Conservation (phyloP, 64 coral and sea anemone species). For the Montipora foliosa region DNA sequence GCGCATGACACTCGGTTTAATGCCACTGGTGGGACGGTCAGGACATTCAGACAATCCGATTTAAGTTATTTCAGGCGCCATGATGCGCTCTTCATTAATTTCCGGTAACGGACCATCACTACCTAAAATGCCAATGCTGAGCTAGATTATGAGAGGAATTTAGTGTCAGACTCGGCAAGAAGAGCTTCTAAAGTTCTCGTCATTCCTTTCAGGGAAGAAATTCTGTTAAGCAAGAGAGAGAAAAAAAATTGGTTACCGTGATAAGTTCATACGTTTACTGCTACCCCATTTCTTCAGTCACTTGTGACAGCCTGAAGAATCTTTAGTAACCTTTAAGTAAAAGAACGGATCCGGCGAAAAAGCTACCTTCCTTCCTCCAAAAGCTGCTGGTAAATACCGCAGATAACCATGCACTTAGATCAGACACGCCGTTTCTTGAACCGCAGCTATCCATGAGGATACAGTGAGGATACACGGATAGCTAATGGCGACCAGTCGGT, state of each 20-base stretch:
- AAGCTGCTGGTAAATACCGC: too few species aligned
- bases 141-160: conserved; percentile 32
- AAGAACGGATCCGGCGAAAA: too few species aligned
- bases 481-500: too few species aligned
- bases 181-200: conserved; percentile 72
- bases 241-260: background rate
- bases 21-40: background rate
- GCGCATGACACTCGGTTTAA: too few species aligned
- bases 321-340: too few species aligned
- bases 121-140: background rate
- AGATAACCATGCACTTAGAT: too few species aligned
- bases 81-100: background rate
- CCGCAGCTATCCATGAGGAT: too few species aligned
- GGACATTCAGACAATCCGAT: background rate
- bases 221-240: conserved; percentile 30
- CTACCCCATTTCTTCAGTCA: background rate
- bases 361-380: too few species aligned
- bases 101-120: background rate
- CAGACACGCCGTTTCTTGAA: too few species aligned
- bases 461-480: too few species aligned
- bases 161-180: conserved; percentile 71
- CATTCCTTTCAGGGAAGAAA: conserved; percentile 71
- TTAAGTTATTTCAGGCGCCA: background rate
- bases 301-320: too few species aligned
- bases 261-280: background rate